Evolutionary conservation across 2,113 vertebrate species (phyloP).

Genomic region (Pterocles orientalis): DNA sequence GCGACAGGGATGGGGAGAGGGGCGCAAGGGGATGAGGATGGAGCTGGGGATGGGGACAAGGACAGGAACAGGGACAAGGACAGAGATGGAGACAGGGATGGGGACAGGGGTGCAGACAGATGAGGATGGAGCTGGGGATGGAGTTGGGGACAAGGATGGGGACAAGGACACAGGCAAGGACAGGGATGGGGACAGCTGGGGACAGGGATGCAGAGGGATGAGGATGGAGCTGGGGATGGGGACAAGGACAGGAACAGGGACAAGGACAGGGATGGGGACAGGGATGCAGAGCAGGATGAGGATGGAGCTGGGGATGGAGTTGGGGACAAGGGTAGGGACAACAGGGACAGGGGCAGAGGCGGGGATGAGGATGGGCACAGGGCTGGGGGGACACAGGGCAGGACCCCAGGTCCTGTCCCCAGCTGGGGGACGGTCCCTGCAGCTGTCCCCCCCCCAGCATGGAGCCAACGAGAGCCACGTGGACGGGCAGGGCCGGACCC

Average conservation of each 20-base stretch:
- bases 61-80: not conserved
- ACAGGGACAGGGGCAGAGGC: no score
- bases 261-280: no score
- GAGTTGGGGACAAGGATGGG: no score
- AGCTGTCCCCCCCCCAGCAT: constrained; percentile 25
- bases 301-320: not conserved
- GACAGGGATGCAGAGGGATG: not conserved
- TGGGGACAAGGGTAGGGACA: no score
- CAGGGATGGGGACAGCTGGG: no score
- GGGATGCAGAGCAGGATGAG: no score
- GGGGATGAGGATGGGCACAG: no score
- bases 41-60: not conserved
- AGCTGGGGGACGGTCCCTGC: not conserved
- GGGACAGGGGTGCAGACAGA: no score
- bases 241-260: not conserved
- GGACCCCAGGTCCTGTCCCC: not conserved
- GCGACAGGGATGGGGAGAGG: no score
- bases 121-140: no score
- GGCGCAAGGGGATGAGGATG: no score
- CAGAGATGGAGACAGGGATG: not conserved
- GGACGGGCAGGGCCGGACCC: constrained; percentile 72
- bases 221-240: not conserved
- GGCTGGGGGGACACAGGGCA: not conserved
- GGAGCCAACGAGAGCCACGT: constrained; percentile 75
- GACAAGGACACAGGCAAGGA: not conserved